Conservation (phyloP, 2,113 vertebrate species). For the Pycnonotus jocosus region DNA sequence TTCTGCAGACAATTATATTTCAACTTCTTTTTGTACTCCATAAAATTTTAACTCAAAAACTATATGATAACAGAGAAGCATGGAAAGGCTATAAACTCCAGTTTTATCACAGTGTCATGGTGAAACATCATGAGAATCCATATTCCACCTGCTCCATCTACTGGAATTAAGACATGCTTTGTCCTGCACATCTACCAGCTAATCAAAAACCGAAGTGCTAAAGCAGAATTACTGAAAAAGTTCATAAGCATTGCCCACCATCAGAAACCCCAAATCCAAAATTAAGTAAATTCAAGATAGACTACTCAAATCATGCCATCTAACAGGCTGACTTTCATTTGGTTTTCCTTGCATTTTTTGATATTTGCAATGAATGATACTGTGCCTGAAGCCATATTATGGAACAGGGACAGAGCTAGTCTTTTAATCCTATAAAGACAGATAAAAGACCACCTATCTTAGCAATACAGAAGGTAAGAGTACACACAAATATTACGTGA, state of each 20-base stretch:
- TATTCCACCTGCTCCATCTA: background rate
- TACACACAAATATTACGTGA: background rate
- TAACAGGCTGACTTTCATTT: background rate
- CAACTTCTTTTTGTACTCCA: background rate
- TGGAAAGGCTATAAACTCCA: accelerated
- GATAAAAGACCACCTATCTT: background rate
- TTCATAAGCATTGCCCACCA: background rate
- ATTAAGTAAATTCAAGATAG: background rate
- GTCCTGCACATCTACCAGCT: background rate
- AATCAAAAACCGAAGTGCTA: background rate
- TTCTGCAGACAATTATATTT: background rate
- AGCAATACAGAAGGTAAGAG: background rate
- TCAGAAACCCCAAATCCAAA: background rate
- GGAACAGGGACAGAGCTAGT: background rate
- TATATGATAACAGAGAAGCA: background rate
- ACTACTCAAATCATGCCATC: background rate
- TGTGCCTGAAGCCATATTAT: background rate
- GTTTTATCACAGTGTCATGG: background rate
- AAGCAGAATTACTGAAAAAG: background rate
- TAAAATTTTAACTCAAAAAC: background rate
- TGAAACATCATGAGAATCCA: background rate
- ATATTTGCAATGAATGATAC: background rate
- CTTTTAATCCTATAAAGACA: background rate
- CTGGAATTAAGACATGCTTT: background rate
- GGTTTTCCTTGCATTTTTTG: background rate